A percentile compares a stretch with the other conserved stretches of the same genome.
Evolutionary conservation across 2,888 invertebrate species (phyloP).

Genomic region (Phragmatobia fuliginosa): DNA sequence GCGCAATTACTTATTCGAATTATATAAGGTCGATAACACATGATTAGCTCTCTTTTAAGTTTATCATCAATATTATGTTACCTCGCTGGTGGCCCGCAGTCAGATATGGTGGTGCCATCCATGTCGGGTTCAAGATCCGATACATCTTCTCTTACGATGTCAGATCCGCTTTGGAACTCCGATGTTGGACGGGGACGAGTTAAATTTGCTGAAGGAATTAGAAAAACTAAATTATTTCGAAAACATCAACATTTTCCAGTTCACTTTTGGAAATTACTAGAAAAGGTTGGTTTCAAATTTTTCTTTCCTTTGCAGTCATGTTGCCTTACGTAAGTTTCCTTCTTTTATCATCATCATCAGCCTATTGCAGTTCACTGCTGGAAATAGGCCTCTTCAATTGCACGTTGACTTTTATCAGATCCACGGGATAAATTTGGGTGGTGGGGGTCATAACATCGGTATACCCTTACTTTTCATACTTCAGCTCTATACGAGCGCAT

Average conservation of each 20-base stretch:
- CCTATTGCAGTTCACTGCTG: no score
- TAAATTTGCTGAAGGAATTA: conserved; percentile 70
- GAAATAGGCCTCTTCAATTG: no score
- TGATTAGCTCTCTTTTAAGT: conserved; percentile 38
- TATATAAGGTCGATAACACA: conserved; percentile 31
- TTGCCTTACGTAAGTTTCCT: no score
- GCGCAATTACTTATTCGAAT: background rate
- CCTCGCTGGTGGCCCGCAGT: conserved; percentile 90
- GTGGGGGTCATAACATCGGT: no score
- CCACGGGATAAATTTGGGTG: no score
- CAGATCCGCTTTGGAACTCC: conserved; percentile 82
- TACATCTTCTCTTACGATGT: conserved; percentile 86
- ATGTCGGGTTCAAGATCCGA: conserved; percentile 86
- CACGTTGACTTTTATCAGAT: no score
- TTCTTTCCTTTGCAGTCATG: no score
- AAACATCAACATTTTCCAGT: background rate
- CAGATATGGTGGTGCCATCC: conserved; percentile 72
- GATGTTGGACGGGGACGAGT: conserved; percentile 79
- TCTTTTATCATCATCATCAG: no score
- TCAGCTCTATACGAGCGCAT: no score
- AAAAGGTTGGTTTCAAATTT: no score
- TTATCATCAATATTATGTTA: conserved; percentile 60
- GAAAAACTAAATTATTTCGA: background rate
- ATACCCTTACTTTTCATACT: no score
- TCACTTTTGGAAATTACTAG: no score